Conservation (phyloP, 2,797 vertebrate species). For the Pangasius macronema region DNA sequence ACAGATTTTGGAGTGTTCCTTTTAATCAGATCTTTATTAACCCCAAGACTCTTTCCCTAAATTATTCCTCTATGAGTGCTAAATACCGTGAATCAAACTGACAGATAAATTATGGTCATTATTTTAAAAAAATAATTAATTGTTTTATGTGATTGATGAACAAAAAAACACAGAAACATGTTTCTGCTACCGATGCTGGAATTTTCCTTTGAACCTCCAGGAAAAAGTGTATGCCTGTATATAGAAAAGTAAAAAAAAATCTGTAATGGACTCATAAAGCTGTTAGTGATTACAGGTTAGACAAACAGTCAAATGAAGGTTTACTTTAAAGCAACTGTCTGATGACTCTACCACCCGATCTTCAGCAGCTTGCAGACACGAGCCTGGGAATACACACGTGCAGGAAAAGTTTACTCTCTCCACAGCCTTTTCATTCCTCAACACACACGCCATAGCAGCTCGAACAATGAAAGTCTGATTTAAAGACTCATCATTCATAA, state of each 20-base stretch:
- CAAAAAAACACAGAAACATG: not conserved
- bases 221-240: not conserved
- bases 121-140: too few species aligned
- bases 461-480: conserved; percentile 35
- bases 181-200: not conserved
- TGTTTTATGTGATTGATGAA: not conserved
- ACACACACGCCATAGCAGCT: conserved; percentile 12
- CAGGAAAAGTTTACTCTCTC: not conserved
- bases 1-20: not conserved
- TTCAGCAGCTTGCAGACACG: not conserved
- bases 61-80: not conserved
- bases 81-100: not conserved
- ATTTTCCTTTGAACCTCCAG: not conserved
- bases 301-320: not conserved
- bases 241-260: not conserved
- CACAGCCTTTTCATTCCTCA: not conserved
- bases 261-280: not conserved
- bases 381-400: not conserved
- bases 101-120: not conserved
- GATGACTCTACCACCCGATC: not conserved
- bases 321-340: not conserved
- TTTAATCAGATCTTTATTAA: not conserved
- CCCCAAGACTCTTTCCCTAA: not conserved
- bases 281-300: not conserved
- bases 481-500: conserved; percentile 43